These are phyloP conservation scores for Coptodon rendalli DNA, from an alignment of 2,113 vertebrate genomes.

Conservation along the genomic window DNA sequence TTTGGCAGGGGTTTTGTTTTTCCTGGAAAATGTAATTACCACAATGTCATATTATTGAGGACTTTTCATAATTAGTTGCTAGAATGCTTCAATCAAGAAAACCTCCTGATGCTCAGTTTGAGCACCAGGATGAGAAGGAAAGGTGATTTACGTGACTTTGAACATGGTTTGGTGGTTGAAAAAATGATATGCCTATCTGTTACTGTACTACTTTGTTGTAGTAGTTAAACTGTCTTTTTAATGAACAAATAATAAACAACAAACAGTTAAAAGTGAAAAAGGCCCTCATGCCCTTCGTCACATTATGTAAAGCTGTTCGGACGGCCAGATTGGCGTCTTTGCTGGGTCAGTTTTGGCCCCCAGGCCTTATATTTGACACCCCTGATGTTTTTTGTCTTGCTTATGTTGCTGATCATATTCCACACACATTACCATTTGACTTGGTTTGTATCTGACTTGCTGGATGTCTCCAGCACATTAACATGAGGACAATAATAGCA, in stretches of 20 bases:
- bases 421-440: not conserved
- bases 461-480: not conserved
- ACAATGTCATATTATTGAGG: not conserved
- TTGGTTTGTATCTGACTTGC: not conserved
- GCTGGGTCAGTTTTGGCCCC: not conserved
- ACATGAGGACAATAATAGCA: not conserved
- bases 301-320: not conserved
- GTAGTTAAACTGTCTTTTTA: not conserved
- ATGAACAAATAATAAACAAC: not conserved
- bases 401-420: not conserved
- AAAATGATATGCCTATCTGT: not conserved
- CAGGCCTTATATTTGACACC: not conserved
- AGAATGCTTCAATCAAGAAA: not conserved
- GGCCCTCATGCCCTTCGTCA: not conserved
- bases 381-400: not conserved
- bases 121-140: not conserved
- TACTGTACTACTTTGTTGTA: not conserved
- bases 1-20: fast-evolving
- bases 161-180: not conserved
- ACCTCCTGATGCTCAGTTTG: not conserved
- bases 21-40: not conserved
- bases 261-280: not conserved
- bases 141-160: not conserved
- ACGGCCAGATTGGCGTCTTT: not conserved
- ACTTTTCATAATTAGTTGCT: not conserved